Percentiles rank a stretch among this genome's conserved stretches.
phyloP scores from a whole-genome alignment of 2,888 invertebrate species.

The Priocnemis perturbator region DNA sequence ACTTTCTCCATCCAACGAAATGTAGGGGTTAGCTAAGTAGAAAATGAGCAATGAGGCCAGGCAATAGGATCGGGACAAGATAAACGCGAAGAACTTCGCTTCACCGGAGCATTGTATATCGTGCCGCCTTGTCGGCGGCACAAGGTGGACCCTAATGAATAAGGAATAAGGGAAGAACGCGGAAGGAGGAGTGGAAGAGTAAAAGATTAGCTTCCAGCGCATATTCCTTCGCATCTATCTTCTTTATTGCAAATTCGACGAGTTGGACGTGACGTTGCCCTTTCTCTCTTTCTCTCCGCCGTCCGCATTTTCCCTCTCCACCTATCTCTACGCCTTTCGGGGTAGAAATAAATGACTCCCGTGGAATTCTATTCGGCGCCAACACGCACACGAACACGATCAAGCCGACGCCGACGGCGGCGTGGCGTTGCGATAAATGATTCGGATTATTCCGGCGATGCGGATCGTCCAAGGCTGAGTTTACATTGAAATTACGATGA shows the following conservation, averaged over 20 bases:
- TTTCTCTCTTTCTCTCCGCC: neutral
- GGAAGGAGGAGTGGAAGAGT: slow-evolving; percentile 31
- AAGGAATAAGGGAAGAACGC: slow-evolving; percentile 48
- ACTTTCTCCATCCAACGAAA: too few relatives aligned
- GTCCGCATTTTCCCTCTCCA: too few relatives aligned
- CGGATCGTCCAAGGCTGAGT: neutral
- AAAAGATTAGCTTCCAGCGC: slow-evolving; percentile 49
- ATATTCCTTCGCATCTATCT: slow-evolving; percentile 55
- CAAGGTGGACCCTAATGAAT: slow-evolving; percentile 55
- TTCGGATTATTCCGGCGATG: slow-evolving; percentile 32
- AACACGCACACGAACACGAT: slow-evolving; percentile 9
- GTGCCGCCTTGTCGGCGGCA: slow-evolving; percentile 19
- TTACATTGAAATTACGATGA: too few relatives aligned
- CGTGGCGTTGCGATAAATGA: slow-evolving; percentile 47
- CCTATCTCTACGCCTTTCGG: slow-evolving; percentile 19
- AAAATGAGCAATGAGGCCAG: too few relatives aligned
- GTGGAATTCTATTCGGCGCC: slow-evolving; percentile 51
- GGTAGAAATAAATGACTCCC: slow-evolving; percentile 49
- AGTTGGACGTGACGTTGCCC: slow-evolving; percentile 49
- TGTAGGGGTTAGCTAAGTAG: too few relatives aligned
- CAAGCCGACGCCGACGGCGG: too few relatives aligned
- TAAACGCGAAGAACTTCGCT: neutral
- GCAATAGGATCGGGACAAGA: neutral
- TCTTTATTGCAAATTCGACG: slow-evolving; percentile 60
- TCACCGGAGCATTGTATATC: slow-evolving; percentile 14